These are phyloP conservation scores for Plumapathes pennacea DNA, from an alignment of 92 coral and sea anemone genomes.

Conservation along the genomic window DNA sequence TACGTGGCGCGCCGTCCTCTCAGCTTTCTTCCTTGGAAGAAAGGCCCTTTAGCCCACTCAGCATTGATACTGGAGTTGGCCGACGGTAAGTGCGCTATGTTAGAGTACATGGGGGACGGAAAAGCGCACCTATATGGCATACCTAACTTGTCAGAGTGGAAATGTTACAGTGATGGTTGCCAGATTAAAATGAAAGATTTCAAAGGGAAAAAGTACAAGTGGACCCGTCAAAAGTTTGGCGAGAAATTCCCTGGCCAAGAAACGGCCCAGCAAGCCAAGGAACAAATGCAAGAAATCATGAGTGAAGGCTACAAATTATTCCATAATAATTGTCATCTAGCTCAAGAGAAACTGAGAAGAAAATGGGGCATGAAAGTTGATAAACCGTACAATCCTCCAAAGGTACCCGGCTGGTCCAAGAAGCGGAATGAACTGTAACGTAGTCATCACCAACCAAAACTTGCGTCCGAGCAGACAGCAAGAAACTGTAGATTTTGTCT, in stretches of 20 bases:
- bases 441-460: too few species aligned
- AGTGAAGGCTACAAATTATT: slow-evolving; percentile 38
- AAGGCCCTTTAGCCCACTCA: slow-evolving; percentile 36
- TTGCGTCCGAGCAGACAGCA: too few species aligned
- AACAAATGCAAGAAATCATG: slow-evolving; percentile 52
- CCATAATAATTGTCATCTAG: slow-evolving; percentile 56
- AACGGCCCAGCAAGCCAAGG: slow-evolving; percentile 36
- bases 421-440: too few species aligned
- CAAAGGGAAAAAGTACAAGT: slow-evolving; percentile 18
- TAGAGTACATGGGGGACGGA: slow-evolving; percentile 51
- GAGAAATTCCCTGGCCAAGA: slow-evolving; percentile 21
- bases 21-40: slow-evolving; percentile 11
- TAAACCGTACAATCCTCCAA: neutral
- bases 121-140: slow-evolving; percentile 44
- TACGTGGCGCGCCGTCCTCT: slow-evolving; percentile 15
- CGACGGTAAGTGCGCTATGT: slow-evolving; percentile 32
- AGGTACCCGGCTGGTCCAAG: too few species aligned
- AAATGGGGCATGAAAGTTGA: slow-evolving; percentile 35
- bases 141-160: too few species aligned
- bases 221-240: slow-evolving; percentile 41
- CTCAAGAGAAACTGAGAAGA: slow-evolving; percentile 36
- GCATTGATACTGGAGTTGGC: slow-evolving; percentile 50
- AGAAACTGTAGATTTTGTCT: too few species aligned
- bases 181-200: slow-evolving; percentile 27
- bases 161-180: too few species aligned